phyloP scores from a whole-genome alignment of 2,113 vertebrate genomes.

The Lycocorax pyrrhopterus region DNA sequence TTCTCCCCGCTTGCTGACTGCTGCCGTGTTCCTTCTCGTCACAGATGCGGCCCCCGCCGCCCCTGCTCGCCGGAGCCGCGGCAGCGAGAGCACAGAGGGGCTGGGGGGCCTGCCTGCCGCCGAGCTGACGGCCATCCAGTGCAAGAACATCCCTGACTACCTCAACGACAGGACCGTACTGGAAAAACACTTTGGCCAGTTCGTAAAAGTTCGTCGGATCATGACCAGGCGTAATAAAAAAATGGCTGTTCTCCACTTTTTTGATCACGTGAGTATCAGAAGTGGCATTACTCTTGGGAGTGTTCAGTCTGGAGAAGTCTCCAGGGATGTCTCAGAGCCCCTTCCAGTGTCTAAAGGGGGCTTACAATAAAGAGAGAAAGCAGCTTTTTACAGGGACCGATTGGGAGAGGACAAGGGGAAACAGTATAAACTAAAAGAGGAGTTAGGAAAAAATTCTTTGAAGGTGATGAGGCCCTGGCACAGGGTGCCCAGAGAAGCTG shows the following conservation, averaged over 20 bases:
- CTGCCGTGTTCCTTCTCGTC: neutral
- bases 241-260: slow-evolving; percentile 80
- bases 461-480: too few relatives aligned
- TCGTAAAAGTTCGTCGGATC: slow-evolving; percentile 79
- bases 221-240: slow-evolving; percentile 78
- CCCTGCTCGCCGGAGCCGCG: slow-evolving; percentile 39
- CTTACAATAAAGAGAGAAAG: neutral
- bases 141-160: slow-evolving; percentile 79
- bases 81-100: slow-evolving; percentile 76
- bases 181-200: slow-evolving; percentile 81
- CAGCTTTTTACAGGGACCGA: too few relatives aligned
- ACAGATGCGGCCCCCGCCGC: neutral
- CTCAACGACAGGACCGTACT: slow-evolving; percentile 79
- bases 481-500: too few relatives aligned
- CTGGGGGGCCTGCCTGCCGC: slow-evolving; percentile 46
- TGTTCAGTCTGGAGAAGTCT: neutral
- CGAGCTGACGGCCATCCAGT: slow-evolving; percentile 78
- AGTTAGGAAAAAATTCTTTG: too few relatives aligned
- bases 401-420: too few relatives aligned
- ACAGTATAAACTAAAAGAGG: too few relatives aligned
- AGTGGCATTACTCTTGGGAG: neutral
- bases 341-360: neutral
- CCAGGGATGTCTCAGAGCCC: neutral
- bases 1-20: neutral
- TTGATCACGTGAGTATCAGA: slow-evolving; percentile 82